Conservation (phyloP, 2,113 vertebrate genomes). For the Hyla sarda region DNA sequence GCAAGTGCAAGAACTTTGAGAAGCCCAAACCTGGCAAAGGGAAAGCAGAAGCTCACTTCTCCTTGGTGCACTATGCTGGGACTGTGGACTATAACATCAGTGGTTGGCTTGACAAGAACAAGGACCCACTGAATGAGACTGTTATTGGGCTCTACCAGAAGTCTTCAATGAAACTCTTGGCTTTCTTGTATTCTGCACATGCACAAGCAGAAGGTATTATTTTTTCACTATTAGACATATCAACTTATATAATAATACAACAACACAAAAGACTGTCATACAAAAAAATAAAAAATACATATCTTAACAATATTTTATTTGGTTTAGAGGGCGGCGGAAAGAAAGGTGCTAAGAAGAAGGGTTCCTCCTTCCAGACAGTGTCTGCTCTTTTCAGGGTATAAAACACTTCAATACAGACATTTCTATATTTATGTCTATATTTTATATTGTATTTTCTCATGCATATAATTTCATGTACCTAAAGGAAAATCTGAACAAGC, state of each 20-base stretch:
- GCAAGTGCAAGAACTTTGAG: conserved; percentile 77
- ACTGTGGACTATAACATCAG: conserved; percentile 78
- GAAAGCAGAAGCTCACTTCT: conserved; percentile 77
- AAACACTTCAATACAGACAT: not conserved
- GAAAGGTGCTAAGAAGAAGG: conserved; percentile 92
- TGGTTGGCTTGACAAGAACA: conserved; percentile 82
- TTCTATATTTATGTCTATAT: not conserved
- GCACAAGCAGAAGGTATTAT: conserved; percentile 71
- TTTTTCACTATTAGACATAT: no score
- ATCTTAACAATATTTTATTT: not conserved
- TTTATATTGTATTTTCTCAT: not conserved
- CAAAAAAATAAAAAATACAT: no score
- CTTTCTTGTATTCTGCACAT: conserved; percentile 77
- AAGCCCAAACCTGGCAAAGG: conserved; percentile 79
- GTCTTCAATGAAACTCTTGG: conserved; percentile 78
- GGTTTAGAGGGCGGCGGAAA: conserved; percentile 74
- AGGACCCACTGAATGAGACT: conserved; percentile 84
- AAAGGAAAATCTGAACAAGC: conserved; percentile 84
- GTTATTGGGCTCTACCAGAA: conserved; percentile 82
- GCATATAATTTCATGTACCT: not conserved
- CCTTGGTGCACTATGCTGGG: conserved; percentile 76
- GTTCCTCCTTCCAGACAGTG: conserved; percentile 93
- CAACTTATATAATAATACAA: no score
- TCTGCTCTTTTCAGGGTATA: conserved; percentile 81
- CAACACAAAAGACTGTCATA: no score